Conservation (phyloP, 1,140 invertebrate genomes). For the Drosophila nannoptera region DNA sequence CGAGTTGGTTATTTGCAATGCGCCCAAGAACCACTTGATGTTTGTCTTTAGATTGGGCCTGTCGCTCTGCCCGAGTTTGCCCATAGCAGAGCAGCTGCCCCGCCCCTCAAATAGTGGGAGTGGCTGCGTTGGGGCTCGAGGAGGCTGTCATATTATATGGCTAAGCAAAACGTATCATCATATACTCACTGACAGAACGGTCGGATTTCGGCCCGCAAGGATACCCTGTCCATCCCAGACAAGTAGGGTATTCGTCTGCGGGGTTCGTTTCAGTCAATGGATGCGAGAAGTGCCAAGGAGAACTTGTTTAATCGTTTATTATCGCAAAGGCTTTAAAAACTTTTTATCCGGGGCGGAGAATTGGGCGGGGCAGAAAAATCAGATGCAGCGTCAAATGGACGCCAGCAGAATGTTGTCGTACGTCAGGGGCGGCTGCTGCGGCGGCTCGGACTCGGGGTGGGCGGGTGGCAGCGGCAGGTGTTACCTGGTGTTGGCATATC, state of each 20-base stretch:
- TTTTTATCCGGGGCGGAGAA: constrained; percentile 9
- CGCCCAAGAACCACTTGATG: constrained; percentile 60
- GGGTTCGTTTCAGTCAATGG: not conserved
- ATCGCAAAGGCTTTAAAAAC: constrained; percentile 48
- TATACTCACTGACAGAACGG: no score
- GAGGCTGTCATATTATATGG: constrained; percentile 32
- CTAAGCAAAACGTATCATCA: constrained; percentile 40
- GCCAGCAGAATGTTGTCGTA: constrained; percentile 4
- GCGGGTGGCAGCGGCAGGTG: not conserved
- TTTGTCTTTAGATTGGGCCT: constrained; percentile 53
- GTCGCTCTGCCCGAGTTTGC: not conserved
- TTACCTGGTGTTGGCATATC: not conserved
- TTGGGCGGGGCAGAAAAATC: constrained; percentile 39
- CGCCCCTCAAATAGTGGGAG: not conserved
- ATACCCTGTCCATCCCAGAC: not conserved
- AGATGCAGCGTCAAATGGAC: constrained; percentile 35
- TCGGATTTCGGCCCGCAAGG: no score
- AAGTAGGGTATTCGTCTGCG: no score
- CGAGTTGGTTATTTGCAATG: constrained; percentile 59
- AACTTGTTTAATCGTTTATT: constrained; percentile 41
- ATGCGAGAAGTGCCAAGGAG: constrained; percentile 6
- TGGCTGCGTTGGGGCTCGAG: no score
- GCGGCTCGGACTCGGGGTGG: not conserved
- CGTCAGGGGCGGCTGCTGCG: not conserved
- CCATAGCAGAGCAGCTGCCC: not conserved